Percentiles rank a stretch among this genome's conserved stretches.
phyloP scores from a whole-genome alignment of 2,797 vertebrate genomes.

The Amazonetta brasiliensis region DNA sequence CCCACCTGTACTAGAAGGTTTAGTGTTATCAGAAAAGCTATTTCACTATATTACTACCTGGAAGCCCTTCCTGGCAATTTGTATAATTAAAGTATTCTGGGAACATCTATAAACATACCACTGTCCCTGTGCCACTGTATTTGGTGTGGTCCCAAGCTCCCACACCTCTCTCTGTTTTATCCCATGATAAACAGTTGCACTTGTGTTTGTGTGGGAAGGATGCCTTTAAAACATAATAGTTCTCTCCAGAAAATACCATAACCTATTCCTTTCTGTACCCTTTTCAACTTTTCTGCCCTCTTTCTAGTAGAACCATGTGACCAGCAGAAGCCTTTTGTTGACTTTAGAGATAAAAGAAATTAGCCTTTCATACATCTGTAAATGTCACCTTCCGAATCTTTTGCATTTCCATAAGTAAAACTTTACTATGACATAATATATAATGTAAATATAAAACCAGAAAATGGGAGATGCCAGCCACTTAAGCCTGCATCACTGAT shows the following conservation, averaged over 20 bases:
- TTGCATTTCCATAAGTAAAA: background rate
- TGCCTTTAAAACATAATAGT: background rate
- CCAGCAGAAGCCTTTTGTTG: background rate
- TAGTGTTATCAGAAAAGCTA: background rate
- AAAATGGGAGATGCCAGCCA: background rate
- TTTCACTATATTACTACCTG: background rate
- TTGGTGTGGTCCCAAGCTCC: background rate
- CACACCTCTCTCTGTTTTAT: background rate
- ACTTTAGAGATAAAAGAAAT: background rate
- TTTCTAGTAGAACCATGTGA: background rate
- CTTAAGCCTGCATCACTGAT: background rate
- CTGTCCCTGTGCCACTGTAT: background rate
- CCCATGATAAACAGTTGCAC: background rate
- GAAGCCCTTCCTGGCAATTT: background rate
- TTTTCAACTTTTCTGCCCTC: background rate
- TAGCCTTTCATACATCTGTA: background rate
- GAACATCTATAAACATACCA: background rate
- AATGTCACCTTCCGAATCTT: background rate
- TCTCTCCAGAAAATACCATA: background rate
- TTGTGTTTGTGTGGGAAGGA: background rate
- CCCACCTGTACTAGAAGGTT: background rate
- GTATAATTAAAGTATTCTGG: background rate
- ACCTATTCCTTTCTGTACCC: background rate
- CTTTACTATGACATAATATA: background rate
- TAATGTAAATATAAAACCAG: background rate